These are phyloP conservation scores for Noctua janthina DNA, from an alignment of 2,888 invertebrate genomes.

Conservation along the genomic window DNA sequence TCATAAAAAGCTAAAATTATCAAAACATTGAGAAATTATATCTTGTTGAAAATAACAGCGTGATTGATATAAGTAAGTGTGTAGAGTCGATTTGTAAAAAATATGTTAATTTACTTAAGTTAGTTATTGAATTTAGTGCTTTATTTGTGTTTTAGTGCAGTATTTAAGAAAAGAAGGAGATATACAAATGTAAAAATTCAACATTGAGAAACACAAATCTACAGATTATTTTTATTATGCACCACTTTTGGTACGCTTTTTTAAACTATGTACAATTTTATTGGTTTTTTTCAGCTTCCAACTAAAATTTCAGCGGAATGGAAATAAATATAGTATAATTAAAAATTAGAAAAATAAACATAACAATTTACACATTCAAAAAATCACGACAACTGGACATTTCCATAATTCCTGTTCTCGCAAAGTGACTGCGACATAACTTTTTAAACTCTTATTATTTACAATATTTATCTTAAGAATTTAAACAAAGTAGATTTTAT, in stretches of 20 bases:
- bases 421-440: conserved; percentile 36
- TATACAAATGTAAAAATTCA: conserved; percentile 18
- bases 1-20: conserved; percentile 72
- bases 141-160: conserved; percentile 39
- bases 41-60: conserved; percentile 54
- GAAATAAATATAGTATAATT: background rate
- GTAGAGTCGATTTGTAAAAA: background rate
- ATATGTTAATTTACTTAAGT: background rate
- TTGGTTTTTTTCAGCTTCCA: background rate
- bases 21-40: conserved; percentile 61
- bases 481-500: conserved; percentile 4
- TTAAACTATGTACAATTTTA: conserved; percentile 21
- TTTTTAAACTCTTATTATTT: conserved; percentile 17
- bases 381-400: conserved; percentile 8
- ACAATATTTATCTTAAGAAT: background rate
- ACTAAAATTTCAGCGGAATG: background rate
- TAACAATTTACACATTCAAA: conserved; percentile 2
- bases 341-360: background rate
- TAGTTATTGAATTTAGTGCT: conserved; percentile 46
- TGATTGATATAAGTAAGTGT: conserved; percentile 47
- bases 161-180: conserved; percentile 16
- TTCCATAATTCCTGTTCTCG: background rate
- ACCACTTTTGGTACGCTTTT: conserved; percentile 3
- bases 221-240: background rate
- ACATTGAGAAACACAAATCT: conserved; percentile 25